Base-by-base conservation (phyloP, 2,888 invertebrate genomes). In the Heliconius ismenius region DNA sequence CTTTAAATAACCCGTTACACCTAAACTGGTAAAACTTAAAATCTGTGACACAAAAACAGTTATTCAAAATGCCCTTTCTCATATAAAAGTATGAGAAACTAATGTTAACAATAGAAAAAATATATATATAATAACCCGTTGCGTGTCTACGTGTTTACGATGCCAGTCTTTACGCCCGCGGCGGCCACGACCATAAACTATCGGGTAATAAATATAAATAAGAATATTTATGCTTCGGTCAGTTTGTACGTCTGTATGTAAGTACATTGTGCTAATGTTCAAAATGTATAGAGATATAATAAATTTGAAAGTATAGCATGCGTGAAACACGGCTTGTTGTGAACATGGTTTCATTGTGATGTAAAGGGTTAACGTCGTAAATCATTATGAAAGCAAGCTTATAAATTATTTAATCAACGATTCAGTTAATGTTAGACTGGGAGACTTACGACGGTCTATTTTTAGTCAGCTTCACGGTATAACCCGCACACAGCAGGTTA, bases 161-260 rank as follows among this genome's bases (percentile, higher is more conserved):
- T 73, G 79, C 54, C 6, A 24, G 58, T n/a, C 10, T 39, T 43
- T 43, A 58, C 24, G 79, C 79, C 78, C 69, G 76, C 28, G 79
- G 79, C 79, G 76, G 68, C 74, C 79, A 79, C 79, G 79, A 76
- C 76, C 54, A 77, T 79, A 77, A 79, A 77, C 72, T 77, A 79
- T 79, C 76, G 65, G 60, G 10, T 65, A 54, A 75, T 79, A 79
- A 79, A 79, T 79, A 75, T 79, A 79, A 79, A 79, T 79, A 75
- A 76, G 58, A 72, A n/a, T 76, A 68, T 79, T 79, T 79, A 79
- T 79, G 79, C 73, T 77, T 74, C 72, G 76, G 70, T 68, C 76
- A 76, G 76, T 49, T 21, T 49, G 49, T 49, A 49, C 7, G 49
- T 49, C 49, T 49, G 49, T 49, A 49, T 49, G 49, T 73, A 69